These are phyloP conservation scores for Hippoglossus hippoglossus DNA, from an alignment of 2,797 vertebrate genomes.

Conservation along the genomic window DNA sequence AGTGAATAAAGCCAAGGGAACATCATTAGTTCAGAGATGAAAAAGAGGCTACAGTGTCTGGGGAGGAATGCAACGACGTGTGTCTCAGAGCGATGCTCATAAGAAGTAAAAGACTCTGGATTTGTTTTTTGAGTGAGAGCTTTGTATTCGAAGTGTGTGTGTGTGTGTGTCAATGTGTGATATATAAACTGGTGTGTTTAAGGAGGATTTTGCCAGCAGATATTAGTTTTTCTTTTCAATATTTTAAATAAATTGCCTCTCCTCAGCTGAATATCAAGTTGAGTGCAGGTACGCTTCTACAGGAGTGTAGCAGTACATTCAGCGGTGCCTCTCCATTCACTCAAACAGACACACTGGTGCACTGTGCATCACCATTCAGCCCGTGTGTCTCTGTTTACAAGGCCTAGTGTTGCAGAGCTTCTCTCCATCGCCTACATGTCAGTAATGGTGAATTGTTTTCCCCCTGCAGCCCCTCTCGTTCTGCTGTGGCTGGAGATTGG, in stretches of 20 bases:
- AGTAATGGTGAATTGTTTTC: constrained; percentile 66
- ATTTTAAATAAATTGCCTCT: constrained; percentile 1
- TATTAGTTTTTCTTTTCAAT: constrained; percentile 20
- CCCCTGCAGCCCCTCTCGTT: constrained; percentile 33
- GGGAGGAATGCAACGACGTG: constrained; percentile 54
- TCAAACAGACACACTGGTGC: neutral
- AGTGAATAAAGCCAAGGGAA: constrained; percentile 31
- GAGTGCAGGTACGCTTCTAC: constrained; percentile 12
- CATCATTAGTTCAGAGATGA: constrained; percentile 66
- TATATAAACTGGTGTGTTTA: constrained; percentile 5
- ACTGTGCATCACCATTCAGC: constrained; percentile 29
- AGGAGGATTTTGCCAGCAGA: constrained; percentile 23
- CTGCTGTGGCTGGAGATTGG: constrained; percentile 72
- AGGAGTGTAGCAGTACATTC: constrained; percentile 11
- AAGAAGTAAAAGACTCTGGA: constrained; percentile 26
- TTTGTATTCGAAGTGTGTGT: neutral
- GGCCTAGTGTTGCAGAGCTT: constrained; percentile 9
- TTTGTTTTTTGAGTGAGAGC: constrained; percentile 27
- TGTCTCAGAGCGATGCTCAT: constrained; percentile 38
- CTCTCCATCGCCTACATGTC: constrained; percentile 51
- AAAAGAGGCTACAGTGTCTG: constrained; percentile 47
- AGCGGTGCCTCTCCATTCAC: neutral
- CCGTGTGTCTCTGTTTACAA: constrained; percentile 40
- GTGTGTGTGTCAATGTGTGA: neutral
- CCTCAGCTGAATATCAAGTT: neutral